phyloP scores from a whole-genome alignment of 1,140 invertebrate species.

The Penaeus indicus region DNA sequence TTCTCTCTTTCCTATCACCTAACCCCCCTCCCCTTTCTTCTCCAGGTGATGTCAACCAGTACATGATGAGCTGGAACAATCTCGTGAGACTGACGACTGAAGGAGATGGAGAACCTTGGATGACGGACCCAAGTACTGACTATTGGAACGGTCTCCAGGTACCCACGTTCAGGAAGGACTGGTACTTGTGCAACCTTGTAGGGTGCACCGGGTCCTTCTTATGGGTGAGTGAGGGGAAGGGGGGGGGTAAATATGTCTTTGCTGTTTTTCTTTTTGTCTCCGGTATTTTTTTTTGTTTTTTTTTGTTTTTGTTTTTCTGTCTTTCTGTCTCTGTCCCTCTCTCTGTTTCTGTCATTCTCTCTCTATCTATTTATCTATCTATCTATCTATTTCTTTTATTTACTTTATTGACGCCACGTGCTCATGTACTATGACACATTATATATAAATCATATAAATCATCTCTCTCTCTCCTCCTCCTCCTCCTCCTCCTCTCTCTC shows the following conservation, averaged over 20 bases:
- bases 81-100: conserved; percentile 29
- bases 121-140: conserved; percentile 35
- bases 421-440: too few species aligned
- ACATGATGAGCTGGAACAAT: conserved; percentile 34
- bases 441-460: too few species aligned
- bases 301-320: too few species aligned
- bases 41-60: background rate
- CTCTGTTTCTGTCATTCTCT: background rate
- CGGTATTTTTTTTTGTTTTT: background rate
- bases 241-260: background rate
- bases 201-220: conserved; percentile 37
- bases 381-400: background rate
- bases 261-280: background rate
- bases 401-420: too few species aligned
- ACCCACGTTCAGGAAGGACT: conserved; percentile 44
- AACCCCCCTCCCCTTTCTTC: background rate
- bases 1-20: background rate
- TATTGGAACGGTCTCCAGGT: conserved; percentile 27
- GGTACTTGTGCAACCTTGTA: conserved; percentile 40
- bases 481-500: too few species aligned
- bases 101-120: conserved; percentile 34
- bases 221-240: conserved; percentile 21
- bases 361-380: background rate
- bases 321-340: too few species aligned
- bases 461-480: too few species aligned